Evolutionary conservation across 1,140 invertebrate species (phyloP), one percentile per base, ranked within the genome.

Genomic region (Pseudomyrmex concolor): DNA sequence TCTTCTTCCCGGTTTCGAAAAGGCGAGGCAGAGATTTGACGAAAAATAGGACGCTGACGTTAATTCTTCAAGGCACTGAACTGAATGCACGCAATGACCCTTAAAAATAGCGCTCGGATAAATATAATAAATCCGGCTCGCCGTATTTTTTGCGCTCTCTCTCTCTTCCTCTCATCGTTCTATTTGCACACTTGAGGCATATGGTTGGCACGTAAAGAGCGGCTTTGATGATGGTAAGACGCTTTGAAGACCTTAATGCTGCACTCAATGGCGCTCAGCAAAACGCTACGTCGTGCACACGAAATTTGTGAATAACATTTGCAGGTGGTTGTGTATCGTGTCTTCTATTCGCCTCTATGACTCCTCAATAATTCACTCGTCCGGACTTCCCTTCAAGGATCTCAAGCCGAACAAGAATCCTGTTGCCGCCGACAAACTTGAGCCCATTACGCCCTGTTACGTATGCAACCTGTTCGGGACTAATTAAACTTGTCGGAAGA

Each of bases 401-500:
- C 34, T 22, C 45, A 13, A 67, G 10, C 17, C 17, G 73, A 45
- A n/a, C 7, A 76, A 86, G 85, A 86, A 83, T 83, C 59, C 54
- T 70, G 55, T 62, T 60, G 68, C 82, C 71, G 19, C 59, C 60
- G 76, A 80, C 76, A 48, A 81, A 73, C 63, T 70, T 64, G 55
- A 62, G 34, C 70, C 34, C 48, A 57, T 63, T 82, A 82, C 34
- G 60, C 45, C 50, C 8, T 43, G 77, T 86, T 87, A 83, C 59
- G 78, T 50, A 76, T 76, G 78, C 59, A 86, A 87, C 54, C 78
- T 83, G 78, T 76, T 76, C 34, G 43, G 12, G 22, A 62, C 22
- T 77, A 78, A 86, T 83, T 86, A 63, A 86, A 86, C 63, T 87
- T 76, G 43, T 67, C 70, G 51, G 57, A 85, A 85, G 34, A 34